Evolutionary conservation across 2,888 invertebrate species (phyloP).

Genomic region (Hermaeophaga mercurialis): DNA sequence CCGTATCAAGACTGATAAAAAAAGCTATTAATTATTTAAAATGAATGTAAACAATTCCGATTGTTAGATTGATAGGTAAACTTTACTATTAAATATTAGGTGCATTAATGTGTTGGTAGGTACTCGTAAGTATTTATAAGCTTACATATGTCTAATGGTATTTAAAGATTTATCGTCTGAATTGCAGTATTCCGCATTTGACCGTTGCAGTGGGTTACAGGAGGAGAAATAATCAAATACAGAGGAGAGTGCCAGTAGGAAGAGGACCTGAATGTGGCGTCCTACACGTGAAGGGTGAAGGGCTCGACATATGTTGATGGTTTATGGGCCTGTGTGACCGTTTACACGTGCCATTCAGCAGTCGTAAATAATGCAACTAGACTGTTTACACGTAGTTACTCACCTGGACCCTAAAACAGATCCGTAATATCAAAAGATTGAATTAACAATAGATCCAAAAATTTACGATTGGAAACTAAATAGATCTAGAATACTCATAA

Average conservation of each 20-base stretch:
- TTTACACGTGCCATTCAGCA: slow-evolving; percentile 16
- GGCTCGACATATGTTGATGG: slow-evolving; percentile 12
- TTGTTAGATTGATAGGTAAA: too few relatives aligned
- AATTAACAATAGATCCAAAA: too few relatives aligned
- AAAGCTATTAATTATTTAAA: too few relatives aligned
- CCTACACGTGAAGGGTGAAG: slow-evolving; percentile 3
- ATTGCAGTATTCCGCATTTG: background rate
- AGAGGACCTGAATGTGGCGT: background rate
- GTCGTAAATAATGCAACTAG: slow-evolving; percentile 15
- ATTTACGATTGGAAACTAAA: too few relatives aligned
- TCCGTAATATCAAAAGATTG: too few relatives aligned
- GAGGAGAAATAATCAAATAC: background rate
- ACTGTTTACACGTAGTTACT: slow-evolving; percentile 16
- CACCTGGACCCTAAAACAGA: background rate
- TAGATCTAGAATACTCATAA: too few relatives aligned
- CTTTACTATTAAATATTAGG: too few relatives aligned
- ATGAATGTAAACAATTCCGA: too few relatives aligned
- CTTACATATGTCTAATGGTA: background rate
- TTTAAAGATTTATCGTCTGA: background rate
- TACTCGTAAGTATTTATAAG: background rate
- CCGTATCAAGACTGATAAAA: too few relatives aligned
- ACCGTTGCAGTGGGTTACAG: background rate
- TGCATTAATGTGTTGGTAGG: too few relatives aligned
- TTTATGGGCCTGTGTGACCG: slow-evolving; percentile 14
- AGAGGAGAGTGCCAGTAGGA: background rate